phyloP scores from a whole-genome alignment of 2,888 invertebrate species.

The Scaptodrosophila latifasciaeformis region DNA sequence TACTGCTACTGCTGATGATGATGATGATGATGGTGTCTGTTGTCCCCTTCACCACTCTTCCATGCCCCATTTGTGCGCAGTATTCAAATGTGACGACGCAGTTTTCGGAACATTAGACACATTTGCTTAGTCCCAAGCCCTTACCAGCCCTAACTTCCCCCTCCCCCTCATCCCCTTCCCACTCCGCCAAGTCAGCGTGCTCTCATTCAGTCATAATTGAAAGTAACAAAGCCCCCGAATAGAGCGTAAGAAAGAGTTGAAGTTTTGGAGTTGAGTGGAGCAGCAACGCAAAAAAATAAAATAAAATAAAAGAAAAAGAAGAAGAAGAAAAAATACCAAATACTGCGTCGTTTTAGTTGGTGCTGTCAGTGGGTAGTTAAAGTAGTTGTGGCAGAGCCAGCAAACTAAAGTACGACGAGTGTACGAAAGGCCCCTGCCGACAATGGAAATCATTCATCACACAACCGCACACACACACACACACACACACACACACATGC shows the following conservation, averaged over 20 bases:
- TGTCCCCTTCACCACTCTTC: too few species aligned
- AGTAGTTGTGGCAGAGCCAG: not conserved
- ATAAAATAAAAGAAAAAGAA: too few species aligned
- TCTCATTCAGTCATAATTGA: not conserved
- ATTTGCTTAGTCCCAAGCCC: too few species aligned
- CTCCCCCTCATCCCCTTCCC: too few species aligned
- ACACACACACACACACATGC: slow-evolving; percentile 13
- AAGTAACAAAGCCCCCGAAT: not conserved
- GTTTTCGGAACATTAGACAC: slow-evolving; percentile 41
- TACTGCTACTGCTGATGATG: too few species aligned
- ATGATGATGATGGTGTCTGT: too few species aligned
- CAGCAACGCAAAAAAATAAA: too few species aligned
- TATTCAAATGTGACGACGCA: slow-evolving; percentile 46
- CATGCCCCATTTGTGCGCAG: slow-evolving; percentile 5
- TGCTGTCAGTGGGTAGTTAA: slow-evolving; percentile 1
- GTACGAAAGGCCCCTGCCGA: slow-evolving; percentile 39
- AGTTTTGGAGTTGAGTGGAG: too few species aligned
- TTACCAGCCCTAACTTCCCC: too few species aligned
- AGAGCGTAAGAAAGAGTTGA: too few species aligned
- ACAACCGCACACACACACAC: slow-evolving; percentile 24
- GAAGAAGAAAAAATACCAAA: slow-evolving; percentile 29
- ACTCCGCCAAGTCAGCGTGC: too few species aligned
- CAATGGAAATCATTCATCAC: slow-evolving; percentile 59
- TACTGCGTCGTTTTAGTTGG: slow-evolving; percentile 36
- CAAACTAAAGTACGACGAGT: too few species aligned